phyloP scores from a whole-genome alignment of 2,113 vertebrate genomes.

The Suricata suricatta region DNA sequence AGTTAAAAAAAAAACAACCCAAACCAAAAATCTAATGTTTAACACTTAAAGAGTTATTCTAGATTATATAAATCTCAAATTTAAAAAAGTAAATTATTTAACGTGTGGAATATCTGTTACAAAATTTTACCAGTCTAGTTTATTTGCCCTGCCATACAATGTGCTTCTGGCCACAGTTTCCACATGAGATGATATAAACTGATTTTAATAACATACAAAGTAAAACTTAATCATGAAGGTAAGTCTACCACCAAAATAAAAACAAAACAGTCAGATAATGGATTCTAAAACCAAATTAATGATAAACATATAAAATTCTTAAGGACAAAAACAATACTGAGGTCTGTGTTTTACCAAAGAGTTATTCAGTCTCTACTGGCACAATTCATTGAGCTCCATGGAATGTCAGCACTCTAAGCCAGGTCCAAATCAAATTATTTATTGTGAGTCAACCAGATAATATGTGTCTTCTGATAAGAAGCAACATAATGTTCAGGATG shows the following conservation, averaged over 20 bases:
- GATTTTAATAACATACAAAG: not conserved
- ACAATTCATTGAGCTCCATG: not conserved
- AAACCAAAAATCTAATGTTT: not conserved
- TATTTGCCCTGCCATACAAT: not conserved
- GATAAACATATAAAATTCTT: not conserved
- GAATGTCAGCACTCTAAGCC: not conserved
- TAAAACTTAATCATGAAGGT: slow-evolving; percentile 22
- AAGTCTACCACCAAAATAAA: not conserved
- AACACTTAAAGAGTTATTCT: slow-evolving; percentile 36
- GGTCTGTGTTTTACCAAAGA: not conserved
- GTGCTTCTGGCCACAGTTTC: not conserved
- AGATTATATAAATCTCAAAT: slow-evolving; percentile 46
- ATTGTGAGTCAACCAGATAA: not conserved
- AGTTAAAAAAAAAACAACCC: not conserved
- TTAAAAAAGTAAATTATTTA: slow-evolving; percentile 54
- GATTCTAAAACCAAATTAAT: slow-evolving; percentile 33
- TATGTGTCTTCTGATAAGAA: not conserved
- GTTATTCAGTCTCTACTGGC: not conserved
- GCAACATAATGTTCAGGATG: not conserved
- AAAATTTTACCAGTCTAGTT: not conserved
- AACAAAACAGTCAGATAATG: not conserved
- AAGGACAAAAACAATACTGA: not conserved
- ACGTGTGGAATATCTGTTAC: not conserved
- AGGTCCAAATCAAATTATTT: not conserved
- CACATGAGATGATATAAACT: not conserved